Evolutionary conservation across 2,888 invertebrate genomes (phyloP).

Genomic region (Cloeon dipterum): DNA sequence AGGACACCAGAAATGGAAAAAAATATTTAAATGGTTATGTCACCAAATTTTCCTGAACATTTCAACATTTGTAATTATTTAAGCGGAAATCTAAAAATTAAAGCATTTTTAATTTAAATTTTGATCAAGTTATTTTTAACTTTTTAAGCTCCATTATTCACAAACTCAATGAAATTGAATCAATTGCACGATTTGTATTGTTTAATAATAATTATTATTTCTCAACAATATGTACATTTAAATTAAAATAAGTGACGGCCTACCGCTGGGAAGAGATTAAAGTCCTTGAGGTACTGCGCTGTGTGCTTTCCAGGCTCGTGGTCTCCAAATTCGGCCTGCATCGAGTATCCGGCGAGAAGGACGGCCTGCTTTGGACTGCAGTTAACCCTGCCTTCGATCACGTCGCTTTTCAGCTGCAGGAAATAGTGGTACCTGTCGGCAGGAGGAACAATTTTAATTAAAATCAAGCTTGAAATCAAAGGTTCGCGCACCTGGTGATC

Average conservation of each 20-base stretch:
- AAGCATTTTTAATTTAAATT: too few relatives aligned
- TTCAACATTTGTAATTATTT: not conserved
- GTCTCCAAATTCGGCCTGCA: slow-evolving; percentile 91
- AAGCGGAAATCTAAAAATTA: too few relatives aligned
- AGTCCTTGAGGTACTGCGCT: slow-evolving; percentile 74
- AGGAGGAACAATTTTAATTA: too few relatives aligned
- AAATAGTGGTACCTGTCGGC: slow-evolving; percentile 83
- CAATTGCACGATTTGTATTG: not conserved
- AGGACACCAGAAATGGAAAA: too few relatives aligned
- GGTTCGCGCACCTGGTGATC: slow-evolving; percentile 44
- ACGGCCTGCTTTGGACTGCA: slow-evolving; percentile 83
- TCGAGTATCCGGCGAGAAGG: slow-evolving; percentile 74
- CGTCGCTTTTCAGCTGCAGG: slow-evolving; percentile 81
- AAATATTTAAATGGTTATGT: slow-evolving; percentile 1
- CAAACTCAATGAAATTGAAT: not conserved
- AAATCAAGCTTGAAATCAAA: not conserved
- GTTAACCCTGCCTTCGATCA: slow-evolving; percentile 75
- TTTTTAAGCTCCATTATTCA: too few relatives aligned
- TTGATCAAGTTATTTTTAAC: too few relatives aligned
- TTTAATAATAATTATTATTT: too few relatives aligned
- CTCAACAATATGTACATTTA: not conserved
- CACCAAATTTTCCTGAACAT: not conserved
- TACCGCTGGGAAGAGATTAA: slow-evolving; percentile 81
- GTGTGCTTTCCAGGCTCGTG: slow-evolving; percentile 74
- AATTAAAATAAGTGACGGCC: slow-evolving; percentile 12